These are phyloP conservation scores for Aplidium turbinatum DNA, from an alignment of 23 tunicate genomes.

Conservation along the genomic window DNA sequence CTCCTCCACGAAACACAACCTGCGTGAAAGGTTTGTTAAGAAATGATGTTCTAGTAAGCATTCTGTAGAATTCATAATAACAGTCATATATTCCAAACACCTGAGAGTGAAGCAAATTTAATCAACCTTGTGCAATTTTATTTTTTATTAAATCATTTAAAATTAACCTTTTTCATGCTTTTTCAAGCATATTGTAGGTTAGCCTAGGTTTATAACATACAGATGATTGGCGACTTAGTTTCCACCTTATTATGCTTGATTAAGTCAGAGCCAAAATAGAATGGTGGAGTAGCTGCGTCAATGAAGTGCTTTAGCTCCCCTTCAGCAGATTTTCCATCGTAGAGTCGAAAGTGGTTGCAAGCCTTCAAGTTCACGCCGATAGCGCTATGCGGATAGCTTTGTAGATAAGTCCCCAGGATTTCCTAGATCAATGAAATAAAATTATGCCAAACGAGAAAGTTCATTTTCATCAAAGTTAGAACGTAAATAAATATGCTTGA, in stretches of 20 bases:
- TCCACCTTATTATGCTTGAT: conserved; percentile 95
- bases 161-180: too few species aligned
- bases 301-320: conserved; percentile 82
- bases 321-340: conserved; percentile 97
- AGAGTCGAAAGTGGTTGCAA: conserved; percentile 92
- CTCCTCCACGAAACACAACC: conserved; percentile 55
- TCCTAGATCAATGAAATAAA: conserved; percentile 53
- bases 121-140: too few species aligned
- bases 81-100: too few species aligned
- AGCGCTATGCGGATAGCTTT: conserved; percentile 75
- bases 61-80: too few species aligned
- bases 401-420: conserved; percentile 81
- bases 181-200: too few species aligned
- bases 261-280: conserved; percentile 71
- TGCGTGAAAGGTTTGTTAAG: not conserved
- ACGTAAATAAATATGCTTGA: too few species aligned
- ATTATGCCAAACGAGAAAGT: too few species aligned
- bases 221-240: too few species aligned
- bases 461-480: too few species aligned
- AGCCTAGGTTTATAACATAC: too few species aligned
- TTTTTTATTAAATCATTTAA: too few species aligned
- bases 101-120: too few species aligned
- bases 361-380: conserved; percentile 94
- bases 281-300: conserved; percentile 45
- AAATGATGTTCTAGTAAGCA: not conserved